Evolutionary conservation across 2,888 invertebrate genomes (phyloP), one percentile per base, ranked within the genome.

Genomic region (Dysmachus trigonus): DNA sequence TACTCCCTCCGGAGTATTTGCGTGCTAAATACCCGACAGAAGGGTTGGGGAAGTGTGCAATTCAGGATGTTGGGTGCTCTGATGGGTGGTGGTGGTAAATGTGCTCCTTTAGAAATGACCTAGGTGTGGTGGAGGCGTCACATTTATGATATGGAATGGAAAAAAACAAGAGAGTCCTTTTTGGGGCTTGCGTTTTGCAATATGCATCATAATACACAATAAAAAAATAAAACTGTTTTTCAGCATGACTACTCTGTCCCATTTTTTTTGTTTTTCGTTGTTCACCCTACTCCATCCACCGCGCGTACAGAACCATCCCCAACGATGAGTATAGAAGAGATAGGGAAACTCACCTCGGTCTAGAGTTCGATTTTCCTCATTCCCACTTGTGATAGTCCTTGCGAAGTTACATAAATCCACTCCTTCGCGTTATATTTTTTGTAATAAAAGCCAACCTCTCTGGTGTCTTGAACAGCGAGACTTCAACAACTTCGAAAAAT

Each of bases 261-360:
- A 73, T 73, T 73, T 73, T 31, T 15, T 15, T 47, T 33, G 33
- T n/a, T 41, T 13, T 41, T 41, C 38, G 10, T 13, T 15, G 15
- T 41, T 15, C 38, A 10, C 38, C 35, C 5, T 5, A 2, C 31
- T 3, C 31, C 38, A n/a, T 6, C 33, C 33, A 33, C 13, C 31
- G 6, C 30, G 27, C 1, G n/a, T 33, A 31, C 8, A 8, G 7
- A 22, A 18, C 5, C 51, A n/a, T 4, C 53, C n/a, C 53, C 22
- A 53, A 53, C 0, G 53, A 72, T 6, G 72, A 72, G 22, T n/a
- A 33, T 13, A n/a, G n/a, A n/a, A n/a, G n/a, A 33, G n/a, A 22
- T 6, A 8, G 8, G 22, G 47, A 77, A 81, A 81, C 81, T 81
- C 81, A 81, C 81, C 81, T 62, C 81, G 0, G 81, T 81, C 30